Evolutionary conservation across 1,140 invertebrate genomes (phyloP).

Genomic region (Tetragonula clypearis): DNA sequence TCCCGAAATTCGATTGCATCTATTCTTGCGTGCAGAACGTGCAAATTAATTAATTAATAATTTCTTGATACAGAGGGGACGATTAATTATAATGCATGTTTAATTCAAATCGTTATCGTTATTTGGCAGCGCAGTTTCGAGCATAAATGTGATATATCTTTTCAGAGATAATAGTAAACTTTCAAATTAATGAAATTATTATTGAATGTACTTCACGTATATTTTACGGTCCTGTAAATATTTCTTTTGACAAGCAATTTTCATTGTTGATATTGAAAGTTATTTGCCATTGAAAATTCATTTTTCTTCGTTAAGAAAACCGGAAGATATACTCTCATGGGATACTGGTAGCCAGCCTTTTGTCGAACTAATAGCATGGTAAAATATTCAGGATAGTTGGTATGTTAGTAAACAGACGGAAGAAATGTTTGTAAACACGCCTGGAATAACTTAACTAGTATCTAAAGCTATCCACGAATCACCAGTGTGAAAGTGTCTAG

Average conservation of each 20-base stretch:
- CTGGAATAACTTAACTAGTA: not conserved
- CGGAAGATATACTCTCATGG: not conserved
- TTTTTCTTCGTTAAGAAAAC: too few relatives aligned
- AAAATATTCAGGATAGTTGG: not conserved
- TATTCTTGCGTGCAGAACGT: not conserved
- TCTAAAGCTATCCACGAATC: not conserved
- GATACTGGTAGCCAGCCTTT: not conserved
- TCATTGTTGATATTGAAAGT: too few relatives aligned
- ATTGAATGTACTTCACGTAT: too few relatives aligned
- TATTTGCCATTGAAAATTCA: too few relatives aligned
- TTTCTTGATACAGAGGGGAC: not conserved
- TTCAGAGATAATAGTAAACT: not conserved
- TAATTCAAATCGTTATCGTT: not conserved
- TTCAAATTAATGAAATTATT: too few relatives aligned
- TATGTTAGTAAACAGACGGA: not conserved
- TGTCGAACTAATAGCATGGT: constrained; percentile 2
- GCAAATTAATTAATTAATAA: not conserved
- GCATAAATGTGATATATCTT: not conserved
- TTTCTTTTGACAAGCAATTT: too few relatives aligned
- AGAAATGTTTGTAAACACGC: not conserved
- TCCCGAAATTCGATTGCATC: not conserved
- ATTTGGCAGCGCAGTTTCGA: not conserved
- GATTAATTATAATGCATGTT: not conserved
- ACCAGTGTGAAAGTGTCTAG: not conserved
- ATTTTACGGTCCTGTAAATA: too few relatives aligned